Percentiles rank a stretch among this genome's conserved stretches.
These are phyloP conservation scores for Thalassophryne amazonica DNA, from an alignment of 2,797 vertebrate species.

Conservation along the genomic window DNA sequence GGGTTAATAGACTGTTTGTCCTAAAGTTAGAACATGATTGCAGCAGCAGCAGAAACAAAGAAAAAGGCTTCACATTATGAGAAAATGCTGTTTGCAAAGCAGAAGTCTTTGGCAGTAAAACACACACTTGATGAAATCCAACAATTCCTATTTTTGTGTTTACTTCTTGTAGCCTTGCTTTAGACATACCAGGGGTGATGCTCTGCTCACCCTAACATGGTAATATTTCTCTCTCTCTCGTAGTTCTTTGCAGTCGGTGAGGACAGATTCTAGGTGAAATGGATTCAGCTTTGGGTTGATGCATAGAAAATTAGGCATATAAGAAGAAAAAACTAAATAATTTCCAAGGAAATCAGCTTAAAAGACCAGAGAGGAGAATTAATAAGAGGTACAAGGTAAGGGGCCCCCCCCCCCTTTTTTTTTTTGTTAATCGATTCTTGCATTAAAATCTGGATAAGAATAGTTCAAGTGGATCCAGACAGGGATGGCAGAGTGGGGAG, in stretches of 20 bases:
- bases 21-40: too few species aligned
- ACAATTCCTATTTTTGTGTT: neutral
- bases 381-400: neutral
- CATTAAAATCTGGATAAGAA: constrained; percentile 12
- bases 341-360: constrained; percentile 2
- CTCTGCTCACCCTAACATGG: constrained; percentile 11
- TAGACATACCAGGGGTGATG: neutral
- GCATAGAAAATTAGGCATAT: too few species aligned
- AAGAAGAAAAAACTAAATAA: neutral
- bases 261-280: neutral
- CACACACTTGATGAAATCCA: constrained; percentile 7
- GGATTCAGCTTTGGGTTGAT: too few species aligned
- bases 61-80: constrained; percentile 8
- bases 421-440: constrained; percentile 5
- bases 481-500: constrained; percentile 18
- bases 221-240: constrained; percentile 10
- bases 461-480: constrained; percentile 27
- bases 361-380: constrained; percentile 12
- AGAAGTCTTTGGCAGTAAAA: neutral
- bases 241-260: neutral
- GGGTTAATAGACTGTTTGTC: too few species aligned
- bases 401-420: constrained; percentile 3
- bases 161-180: neutral
- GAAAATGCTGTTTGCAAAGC: constrained; percentile 2
- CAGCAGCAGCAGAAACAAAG: constrained; percentile 52